Evolutionary conservation across 1,140 invertebrate genomes (phyloP), one percentile per base, ranked within the genome.

Genomic region (Penaeus indicus): DNA sequence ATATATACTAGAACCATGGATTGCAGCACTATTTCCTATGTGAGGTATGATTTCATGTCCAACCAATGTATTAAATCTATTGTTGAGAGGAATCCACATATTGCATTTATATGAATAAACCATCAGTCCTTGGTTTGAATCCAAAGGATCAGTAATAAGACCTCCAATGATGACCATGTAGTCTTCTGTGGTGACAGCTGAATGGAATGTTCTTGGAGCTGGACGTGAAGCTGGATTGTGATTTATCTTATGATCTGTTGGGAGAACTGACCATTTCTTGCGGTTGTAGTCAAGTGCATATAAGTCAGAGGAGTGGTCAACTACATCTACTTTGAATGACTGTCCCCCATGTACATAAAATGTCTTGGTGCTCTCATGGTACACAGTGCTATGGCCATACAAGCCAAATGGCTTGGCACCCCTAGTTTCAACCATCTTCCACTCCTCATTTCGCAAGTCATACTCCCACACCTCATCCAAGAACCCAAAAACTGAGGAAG

Each of bases 161-260:
- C 98, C 97, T 11, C 97, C 98, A 92, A 97, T 96, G 61, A 99
- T 94, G 11, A 98, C 94, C 97, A 99, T 97, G 91, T 96, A 97
- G 81, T 97, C 95, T 75, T 97, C 96, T 0, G 96, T 97, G 1
- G 96, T 96, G 0, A 98, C 96, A 1, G 97, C 97, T 0, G 97
- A 96, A 93, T 98, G 98, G 75, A 99, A 95, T 92, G 96, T 97
- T 88, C 97, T 95, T 1, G 95, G 95, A 85, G 95, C 94, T 0
- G 97, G 97, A 93, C 95, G 89, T 60, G 93, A 93, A 81, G 88
- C 80, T 22, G 84, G 89, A 47, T 89, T 85, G 38, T 67, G 91
- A 61, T 90, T 91, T 89, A 91, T 91, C 78, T 95, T 95, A 60
- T 94, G 94, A 90, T 96, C 96, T 1, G 94, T 94, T 7, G 96